Conservation (phyloP, 2,797 vertebrate genomes). For the Bucorvus abyssinicus region DNA sequence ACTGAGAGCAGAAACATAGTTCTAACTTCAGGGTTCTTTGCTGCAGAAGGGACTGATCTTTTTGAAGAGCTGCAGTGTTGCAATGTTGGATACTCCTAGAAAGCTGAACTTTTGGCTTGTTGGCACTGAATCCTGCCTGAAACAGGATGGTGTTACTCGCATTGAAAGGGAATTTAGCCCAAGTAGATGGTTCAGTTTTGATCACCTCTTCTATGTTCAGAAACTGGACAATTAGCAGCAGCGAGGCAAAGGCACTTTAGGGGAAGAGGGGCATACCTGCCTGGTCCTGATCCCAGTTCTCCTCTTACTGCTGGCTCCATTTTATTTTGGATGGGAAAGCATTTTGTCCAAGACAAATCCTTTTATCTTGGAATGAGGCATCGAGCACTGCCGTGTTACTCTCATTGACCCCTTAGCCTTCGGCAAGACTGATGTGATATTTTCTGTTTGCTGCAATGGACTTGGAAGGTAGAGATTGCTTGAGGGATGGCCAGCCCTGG, state of each 20-base stretch:
- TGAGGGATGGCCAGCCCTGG: neutral
- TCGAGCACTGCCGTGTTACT: neutral
- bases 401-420: neutral
- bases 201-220: neutral
- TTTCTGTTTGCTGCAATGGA: neutral
- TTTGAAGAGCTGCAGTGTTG: neutral
- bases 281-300: neutral
- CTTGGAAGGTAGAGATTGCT: neutral
- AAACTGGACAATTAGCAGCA: neutral
- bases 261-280: neutral
- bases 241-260: neutral
- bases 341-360: neutral
- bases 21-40: neutral
- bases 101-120: neutral
- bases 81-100: neutral
- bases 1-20: neutral
- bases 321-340: neutral
- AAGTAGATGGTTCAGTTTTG: neutral
- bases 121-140: neutral
- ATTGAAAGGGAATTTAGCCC: neutral
- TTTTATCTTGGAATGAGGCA: neutral
- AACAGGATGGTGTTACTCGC: neutral
- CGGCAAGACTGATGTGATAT: neutral
- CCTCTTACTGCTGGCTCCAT: neutral
- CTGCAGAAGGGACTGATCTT: neutral